phyloP scores from a whole-genome alignment of 2,888 invertebrate species.

The Idaea straminata region DNA sequence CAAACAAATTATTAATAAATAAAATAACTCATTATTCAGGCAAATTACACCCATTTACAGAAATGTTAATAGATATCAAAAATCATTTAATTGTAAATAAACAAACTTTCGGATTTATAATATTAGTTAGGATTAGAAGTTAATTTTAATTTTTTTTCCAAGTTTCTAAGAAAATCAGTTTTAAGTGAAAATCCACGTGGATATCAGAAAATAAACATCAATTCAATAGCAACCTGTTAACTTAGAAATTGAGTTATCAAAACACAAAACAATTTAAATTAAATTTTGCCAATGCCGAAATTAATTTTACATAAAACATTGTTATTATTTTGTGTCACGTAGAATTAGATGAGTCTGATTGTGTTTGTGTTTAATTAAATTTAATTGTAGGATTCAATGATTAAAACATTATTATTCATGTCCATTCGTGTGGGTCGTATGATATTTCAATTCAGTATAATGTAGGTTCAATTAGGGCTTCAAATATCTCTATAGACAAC shows the following conservation, averaged over 20 bases:
- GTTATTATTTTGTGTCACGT: conserved; percentile 20
- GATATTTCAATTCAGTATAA: not conserved
- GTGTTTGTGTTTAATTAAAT: conserved; percentile 49
- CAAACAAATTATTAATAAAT: no score
- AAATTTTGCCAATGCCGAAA: conserved; percentile 16
- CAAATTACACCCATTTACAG: no score
- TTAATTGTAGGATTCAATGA: conserved; percentile 15
- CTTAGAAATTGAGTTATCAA: conserved; percentile 14
- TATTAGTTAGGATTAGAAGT: no score
- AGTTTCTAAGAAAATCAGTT: no score
- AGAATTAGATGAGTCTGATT: conserved; percentile 34
- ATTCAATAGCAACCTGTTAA: not conserved
- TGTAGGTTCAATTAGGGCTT: not conserved
- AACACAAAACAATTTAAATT: conserved; percentile 22
- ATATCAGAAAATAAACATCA: not conserved
- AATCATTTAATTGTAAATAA: no score
- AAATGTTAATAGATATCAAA: no score
- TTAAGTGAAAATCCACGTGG: not conserved
- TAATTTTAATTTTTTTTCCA: no score
- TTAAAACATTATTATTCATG: not conserved
- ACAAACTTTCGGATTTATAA: no score
- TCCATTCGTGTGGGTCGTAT: not conserved
- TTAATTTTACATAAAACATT: conserved; percentile 25
- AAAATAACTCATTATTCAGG: no score
- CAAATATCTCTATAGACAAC: not conserved